These are phyloP conservation scores for Crotalus helleri DNA, from an alignment of 2,113 vertebrate genomes.

Conservation along the genomic window DNA sequence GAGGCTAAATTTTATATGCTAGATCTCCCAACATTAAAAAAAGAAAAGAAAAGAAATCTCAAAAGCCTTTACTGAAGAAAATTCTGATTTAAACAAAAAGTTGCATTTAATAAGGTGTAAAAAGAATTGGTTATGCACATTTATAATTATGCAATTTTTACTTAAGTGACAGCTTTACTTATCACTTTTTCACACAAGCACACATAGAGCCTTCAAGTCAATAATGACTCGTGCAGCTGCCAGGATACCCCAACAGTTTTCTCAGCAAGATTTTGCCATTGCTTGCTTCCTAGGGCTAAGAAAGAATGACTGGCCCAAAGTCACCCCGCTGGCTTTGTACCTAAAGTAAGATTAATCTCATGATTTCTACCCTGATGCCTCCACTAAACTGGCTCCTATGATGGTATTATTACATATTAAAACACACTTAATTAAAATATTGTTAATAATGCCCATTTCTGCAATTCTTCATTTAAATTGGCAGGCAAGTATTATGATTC, in stretches of 20 bases:
- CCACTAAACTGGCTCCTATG: background rate
- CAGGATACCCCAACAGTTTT: background rate
- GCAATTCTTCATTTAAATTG: background rate
- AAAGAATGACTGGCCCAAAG: background rate
- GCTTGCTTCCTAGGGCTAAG: background rate
- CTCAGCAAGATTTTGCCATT: background rate
- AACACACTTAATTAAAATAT: background rate
- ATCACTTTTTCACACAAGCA: background rate
- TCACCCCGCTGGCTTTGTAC: background rate
- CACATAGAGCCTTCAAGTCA: background rate
- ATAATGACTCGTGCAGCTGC: background rate
- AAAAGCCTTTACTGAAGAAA: background rate
- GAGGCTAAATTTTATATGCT: background rate
- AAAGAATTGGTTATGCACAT: background rate
- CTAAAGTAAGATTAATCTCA: background rate
- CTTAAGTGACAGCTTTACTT: background rate
- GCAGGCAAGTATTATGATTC: background rate
- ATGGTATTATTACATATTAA: background rate
- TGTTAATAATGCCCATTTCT: background rate
- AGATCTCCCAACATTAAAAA: background rate
- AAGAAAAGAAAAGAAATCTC: background rate
- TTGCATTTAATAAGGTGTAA: background rate
- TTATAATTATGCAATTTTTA: background rate
- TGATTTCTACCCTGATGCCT: background rate
- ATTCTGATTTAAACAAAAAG: background rate